Conservation (phyloP, 2,113 vertebrate genomes). For the Burhinus oedicnemus region DNA sequence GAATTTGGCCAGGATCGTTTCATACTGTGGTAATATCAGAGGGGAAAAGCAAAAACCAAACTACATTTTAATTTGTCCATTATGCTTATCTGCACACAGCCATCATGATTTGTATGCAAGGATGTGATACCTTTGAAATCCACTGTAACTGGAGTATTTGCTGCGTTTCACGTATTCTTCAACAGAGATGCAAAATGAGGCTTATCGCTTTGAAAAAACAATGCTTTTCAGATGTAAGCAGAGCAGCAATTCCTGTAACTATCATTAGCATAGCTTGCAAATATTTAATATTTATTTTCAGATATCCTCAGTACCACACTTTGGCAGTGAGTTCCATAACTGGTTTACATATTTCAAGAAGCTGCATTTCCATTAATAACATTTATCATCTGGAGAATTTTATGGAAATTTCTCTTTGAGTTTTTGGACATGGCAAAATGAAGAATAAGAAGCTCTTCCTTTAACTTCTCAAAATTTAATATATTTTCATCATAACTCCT, state of each 20-base stretch:
- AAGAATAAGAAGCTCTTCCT: not conserved
- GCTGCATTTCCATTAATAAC: not conserved
- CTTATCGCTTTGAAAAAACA: not conserved
- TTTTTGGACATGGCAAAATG: not conserved
- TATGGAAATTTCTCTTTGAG: not conserved
- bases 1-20: not conserved
- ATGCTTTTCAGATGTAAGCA: not conserved
- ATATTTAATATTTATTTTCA: not conserved
- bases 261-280: not conserved
- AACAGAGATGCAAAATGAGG: not conserved
- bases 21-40: not conserved
- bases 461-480: not conserved
- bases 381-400: not conserved
- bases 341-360: not conserved
- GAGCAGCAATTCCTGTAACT: not conserved
- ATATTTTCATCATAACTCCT: not conserved
- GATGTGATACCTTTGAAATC: not conserved
- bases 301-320: not conserved
- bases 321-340: not conserved
- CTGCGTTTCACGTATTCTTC: not conserved
- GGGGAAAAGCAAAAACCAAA: not conserved
- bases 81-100: not conserved
- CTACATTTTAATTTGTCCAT: not conserved
- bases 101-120: not conserved
- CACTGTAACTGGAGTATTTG: too few relatives aligned